These are phyloP conservation scores for Diorhabda elongata DNA, from an alignment of 1,140 invertebrate genomes.

Conservation along the genomic window DNA sequence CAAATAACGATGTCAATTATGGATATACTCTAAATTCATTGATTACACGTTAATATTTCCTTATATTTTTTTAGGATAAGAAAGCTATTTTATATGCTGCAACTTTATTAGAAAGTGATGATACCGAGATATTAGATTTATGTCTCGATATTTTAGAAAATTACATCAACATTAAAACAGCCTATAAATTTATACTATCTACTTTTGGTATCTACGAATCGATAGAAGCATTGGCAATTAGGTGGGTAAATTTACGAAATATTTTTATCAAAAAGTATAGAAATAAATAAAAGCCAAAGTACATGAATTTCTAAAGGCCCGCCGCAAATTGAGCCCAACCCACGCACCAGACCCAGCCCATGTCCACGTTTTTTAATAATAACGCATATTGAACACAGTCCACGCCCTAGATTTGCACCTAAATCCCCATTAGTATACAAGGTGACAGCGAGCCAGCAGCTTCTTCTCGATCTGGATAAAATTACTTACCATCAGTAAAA, in stretches of 20 bases:
- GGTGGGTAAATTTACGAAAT: constrained; percentile 11
- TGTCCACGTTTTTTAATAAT: too few relatives aligned
- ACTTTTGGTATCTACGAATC: constrained; percentile 33
- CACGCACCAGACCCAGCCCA: too few relatives aligned
- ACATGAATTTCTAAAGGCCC: too few relatives aligned
- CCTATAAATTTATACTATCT: constrained; percentile 18
- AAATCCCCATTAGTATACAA: too few relatives aligned
- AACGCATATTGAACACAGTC: too few relatives aligned
- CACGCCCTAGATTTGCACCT: too few relatives aligned
- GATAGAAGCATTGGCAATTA: constrained; percentile 27
- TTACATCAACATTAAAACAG: constrained; percentile 23
- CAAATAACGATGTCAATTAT: too few relatives aligned
- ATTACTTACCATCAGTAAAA: too few relatives aligned
- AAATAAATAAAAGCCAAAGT: not conserved
- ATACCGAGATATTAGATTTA: constrained; percentile 16
- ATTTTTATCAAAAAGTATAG: not conserved
- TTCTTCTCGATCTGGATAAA: too few relatives aligned
- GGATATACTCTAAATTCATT: too few relatives aligned
- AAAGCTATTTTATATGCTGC: constrained; percentile 30
- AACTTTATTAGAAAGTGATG: constrained; percentile 22
- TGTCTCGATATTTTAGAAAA: constrained; percentile 33
- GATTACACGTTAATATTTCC: not conserved
- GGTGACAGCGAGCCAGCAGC: too few relatives aligned
- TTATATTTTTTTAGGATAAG: constrained; percentile 25
- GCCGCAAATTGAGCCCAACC: too few relatives aligned